Conservation (phyloP, 2,113 vertebrate genomes). For the Oreochromis aureus region DNA sequence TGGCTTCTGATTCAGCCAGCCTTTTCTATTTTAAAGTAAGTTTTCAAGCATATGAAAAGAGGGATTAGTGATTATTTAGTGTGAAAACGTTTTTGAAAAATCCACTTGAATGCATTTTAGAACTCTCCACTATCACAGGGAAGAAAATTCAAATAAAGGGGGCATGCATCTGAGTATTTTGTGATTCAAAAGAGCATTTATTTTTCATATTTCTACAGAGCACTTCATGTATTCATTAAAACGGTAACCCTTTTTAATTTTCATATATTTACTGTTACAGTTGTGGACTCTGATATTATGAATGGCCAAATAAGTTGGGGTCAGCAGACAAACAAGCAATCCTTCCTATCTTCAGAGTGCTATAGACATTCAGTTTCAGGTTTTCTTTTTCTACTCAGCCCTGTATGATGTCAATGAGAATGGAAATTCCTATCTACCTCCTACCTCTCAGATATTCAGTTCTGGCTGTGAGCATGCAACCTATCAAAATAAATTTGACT, state of each 20-base stretch:
- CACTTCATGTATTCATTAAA: not conserved
- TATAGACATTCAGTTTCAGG: not conserved
- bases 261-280: not conserved
- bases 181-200: not conserved
- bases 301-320: not conserved
- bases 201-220: not conserved
- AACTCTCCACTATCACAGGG: not conserved
- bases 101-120: slow-evolving; percentile 23
- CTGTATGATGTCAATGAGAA: not conserved
- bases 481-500: not conserved
- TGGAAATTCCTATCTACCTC: not conserved
- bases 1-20: slow-evolving; percentile 26
- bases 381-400: not conserved
- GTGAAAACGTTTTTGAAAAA: slow-evolving; percentile 35
- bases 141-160: not conserved
- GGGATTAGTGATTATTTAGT: slow-evolving; percentile 40
- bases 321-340: not conserved
- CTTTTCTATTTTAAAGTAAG: slow-evolving; percentile 33
- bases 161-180: not conserved
- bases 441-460: not conserved
- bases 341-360: not conserved
- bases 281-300: not conserved
- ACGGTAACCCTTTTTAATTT: not conserved
- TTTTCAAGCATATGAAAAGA: slow-evolving; percentile 44
- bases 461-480: not conserved